Percentiles rank a stretch among this genome's conserved stretches.
These are phyloP conservation scores for Pedicia rivosa DNA, from an alignment of 2,888 invertebrate genomes.

Conservation along the genomic window DNA sequence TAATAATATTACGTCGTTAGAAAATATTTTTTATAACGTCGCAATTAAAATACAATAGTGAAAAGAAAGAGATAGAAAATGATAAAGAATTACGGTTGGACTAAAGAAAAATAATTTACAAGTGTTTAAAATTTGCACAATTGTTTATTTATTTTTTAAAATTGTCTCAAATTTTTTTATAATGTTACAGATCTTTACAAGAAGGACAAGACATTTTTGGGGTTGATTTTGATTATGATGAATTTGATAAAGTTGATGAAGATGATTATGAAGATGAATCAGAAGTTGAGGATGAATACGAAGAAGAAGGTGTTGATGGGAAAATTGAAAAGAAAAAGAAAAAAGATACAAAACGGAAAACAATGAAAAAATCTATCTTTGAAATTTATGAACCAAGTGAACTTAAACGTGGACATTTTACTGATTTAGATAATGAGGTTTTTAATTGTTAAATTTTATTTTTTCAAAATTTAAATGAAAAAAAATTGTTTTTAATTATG, in stretches of 20 bases:
- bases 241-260: constrained; percentile 74
- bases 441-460: constrained; percentile 6
- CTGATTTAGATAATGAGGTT: constrained; percentile 77
- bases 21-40: too few relatives aligned
- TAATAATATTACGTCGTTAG: too few relatives aligned
- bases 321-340: constrained; percentile 47
- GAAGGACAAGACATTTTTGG: constrained; percentile 99
- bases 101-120: too few relatives aligned
- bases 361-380: constrained; percentile 72
- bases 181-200: constrained; percentile 55
- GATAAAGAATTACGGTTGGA: too few relatives aligned
- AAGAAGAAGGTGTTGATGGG: constrained; percentile 60
- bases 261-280: constrained; percentile 69
- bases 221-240: constrained; percentile 94
- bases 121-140: too few relatives aligned
- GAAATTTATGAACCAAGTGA: constrained; percentile 97
- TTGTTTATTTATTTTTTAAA: too few relatives aligned
- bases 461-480: not conserved
- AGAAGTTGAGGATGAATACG: constrained; percentile 68
- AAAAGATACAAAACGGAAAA: constrained; percentile 58
- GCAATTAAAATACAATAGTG: constrained; percentile 7
- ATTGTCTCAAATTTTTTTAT: not conserved
- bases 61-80: too few relatives aligned
- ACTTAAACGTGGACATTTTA: constrained; percentile 88
- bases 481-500: constrained; percentile 1